Conservation (phyloP, 2,113 vertebrate genomes). For the Clarias magur region DNA sequence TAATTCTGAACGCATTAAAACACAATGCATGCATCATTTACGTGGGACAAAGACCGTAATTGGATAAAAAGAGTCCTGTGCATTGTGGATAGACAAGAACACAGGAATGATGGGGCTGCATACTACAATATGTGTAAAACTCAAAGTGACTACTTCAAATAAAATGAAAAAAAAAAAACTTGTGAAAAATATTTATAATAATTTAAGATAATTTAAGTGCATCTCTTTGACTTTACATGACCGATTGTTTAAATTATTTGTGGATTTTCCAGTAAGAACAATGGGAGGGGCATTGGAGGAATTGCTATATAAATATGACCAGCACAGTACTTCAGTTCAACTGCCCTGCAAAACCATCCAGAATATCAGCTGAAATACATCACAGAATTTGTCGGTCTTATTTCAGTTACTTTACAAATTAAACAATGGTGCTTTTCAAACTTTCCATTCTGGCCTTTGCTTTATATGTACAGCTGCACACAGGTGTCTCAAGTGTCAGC, state of each 20-base stretch:
- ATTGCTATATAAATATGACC: conserved; percentile 14
- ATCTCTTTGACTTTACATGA: background rate
- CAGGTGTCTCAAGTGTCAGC: conserved; percentile 50
- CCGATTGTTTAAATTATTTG: background rate
- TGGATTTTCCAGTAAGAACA: background rate
- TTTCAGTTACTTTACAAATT: background rate
- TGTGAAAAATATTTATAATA: background rate
- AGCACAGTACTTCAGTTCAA: background rate
- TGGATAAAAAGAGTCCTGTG: background rate
- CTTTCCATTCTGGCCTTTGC: conserved; percentile 58
- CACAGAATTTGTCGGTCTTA: background rate
- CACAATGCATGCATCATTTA: background rate
- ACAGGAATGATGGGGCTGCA: background rate
- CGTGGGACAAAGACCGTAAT: background rate
- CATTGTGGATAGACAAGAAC: background rate
- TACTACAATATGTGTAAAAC: background rate
- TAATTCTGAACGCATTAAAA: background rate
- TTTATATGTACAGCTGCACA: conserved; percentile 61
- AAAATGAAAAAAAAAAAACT: background rate
- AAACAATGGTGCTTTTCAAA: conserved; percentile 65
- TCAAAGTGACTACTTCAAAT: background rate
- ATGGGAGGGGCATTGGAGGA: conserved; percentile 29
- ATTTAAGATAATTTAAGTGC: background rate
- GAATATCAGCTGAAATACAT: background rate
- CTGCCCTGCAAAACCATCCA: background rate